Conservation (phyloP, 2,888 invertebrate species). For the Ceramica pisi region DNA sequence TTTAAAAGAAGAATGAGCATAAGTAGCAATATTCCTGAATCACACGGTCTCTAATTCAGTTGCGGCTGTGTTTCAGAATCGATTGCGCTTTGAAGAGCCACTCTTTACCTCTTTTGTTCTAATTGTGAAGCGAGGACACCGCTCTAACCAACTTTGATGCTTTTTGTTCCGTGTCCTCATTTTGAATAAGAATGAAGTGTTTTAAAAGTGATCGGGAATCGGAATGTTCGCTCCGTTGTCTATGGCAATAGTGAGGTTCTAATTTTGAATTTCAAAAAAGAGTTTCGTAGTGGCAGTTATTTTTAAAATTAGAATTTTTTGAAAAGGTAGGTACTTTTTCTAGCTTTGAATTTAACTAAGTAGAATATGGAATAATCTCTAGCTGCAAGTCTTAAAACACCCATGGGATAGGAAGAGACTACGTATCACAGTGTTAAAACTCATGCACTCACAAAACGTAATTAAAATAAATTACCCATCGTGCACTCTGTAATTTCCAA, state of each 20-base stretch:
- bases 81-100: constrained; percentile 75
- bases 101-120: constrained; percentile 78
- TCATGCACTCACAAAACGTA: constrained; percentile 48
- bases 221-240: constrained; percentile 39
- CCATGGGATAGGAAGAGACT: constrained; percentile 18
- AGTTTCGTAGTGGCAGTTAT: background rate
- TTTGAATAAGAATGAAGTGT: constrained; percentile 63
- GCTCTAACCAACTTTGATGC: constrained; percentile 59
- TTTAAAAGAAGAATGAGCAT: constrained; percentile 49
- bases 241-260: constrained; percentile 13
- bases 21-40: constrained; percentile 62
- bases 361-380: background rate
- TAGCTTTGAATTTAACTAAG: background rate
- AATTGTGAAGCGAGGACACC: constrained; percentile 78
- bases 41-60: constrained; percentile 65
- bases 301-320: background rate
- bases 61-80: constrained; percentile 70
- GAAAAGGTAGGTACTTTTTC: background rate
- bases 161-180: constrained; percentile 62
- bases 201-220: constrained; percentile 55
- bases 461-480: constrained; percentile 54
- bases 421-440: constrained; percentile 25
- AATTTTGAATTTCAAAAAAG: constrained; percentile 10
- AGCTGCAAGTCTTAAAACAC: background rate
- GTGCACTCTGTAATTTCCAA: constrained; percentile 54